Evolutionary conservation across 1,140 invertebrate species (phyloP).

Genomic region (Nasonia vitripennis): DNA sequence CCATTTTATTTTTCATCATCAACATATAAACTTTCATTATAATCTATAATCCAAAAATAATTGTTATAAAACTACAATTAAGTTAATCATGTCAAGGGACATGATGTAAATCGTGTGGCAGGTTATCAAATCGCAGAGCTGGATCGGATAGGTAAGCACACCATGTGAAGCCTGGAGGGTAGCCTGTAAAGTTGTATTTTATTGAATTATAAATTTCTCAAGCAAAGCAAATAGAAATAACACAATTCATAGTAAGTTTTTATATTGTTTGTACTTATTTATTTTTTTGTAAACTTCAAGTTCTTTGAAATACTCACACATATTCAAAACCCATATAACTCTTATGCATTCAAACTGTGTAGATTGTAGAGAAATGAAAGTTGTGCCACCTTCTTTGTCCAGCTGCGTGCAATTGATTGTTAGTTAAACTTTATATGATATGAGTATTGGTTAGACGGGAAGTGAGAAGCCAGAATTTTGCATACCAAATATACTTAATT

Average conservation of each 20-base stretch:
- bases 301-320: slow-evolving; percentile 35
- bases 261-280: neutral
- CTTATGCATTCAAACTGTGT: slow-evolving; percentile 65
- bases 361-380: slow-evolving; percentile 63
- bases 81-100: neutral
- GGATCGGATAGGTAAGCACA: slow-evolving; percentile 72
- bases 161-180: slow-evolving; percentile 73
- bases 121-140: slow-evolving; percentile 60
- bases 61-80: slow-evolving; percentile 6
- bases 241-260: neutral
- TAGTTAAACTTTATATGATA: slow-evolving; percentile 30
- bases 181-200: slow-evolving; percentile 65
- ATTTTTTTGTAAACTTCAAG: neutral
- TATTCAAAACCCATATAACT: slow-evolving; percentile 45
- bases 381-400: slow-evolving; percentile 66
- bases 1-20: slow-evolving; percentile 47
- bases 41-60: slow-evolving; percentile 9
- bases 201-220: slow-evolving; percentile 28
- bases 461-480: neutral
- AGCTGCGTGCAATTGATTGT: slow-evolving; percentile 70
- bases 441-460: neutral
- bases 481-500: neutral
- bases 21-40: slow-evolving; percentile 17
- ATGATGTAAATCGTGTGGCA: slow-evolving; percentile 39
- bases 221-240: neutral